Percentiles rank a stretch among this genome's conserved stretches.
These are phyloP conservation scores for Scrobipalpa costella DNA, from an alignment of 2,888 invertebrate species.

Conservation along the genomic window DNA sequence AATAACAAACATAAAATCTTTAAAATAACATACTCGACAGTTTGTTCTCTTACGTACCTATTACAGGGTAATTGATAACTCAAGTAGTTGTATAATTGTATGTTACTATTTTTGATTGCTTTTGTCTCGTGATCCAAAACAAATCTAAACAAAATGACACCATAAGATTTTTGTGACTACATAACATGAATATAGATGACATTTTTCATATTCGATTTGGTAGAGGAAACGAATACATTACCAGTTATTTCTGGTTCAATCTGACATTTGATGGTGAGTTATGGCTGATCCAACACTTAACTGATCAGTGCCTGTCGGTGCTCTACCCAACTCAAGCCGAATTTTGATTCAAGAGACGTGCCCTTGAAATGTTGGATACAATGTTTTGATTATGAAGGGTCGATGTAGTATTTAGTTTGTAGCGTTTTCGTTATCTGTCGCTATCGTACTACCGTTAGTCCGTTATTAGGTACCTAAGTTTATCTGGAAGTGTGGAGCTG, in stretches of 20 bases:
- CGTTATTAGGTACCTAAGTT: too few relatives aligned
- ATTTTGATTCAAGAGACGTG: not conserved
- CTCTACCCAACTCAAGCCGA: slow-evolving; percentile 6
- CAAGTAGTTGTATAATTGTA: too few relatives aligned
- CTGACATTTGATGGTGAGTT: slow-evolving; percentile 19
- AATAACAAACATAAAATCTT: too few relatives aligned
- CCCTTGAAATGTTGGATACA: not conserved
- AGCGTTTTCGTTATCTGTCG: too few relatives aligned
- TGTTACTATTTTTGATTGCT: not conserved
- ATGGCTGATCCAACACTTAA: slow-evolving; percentile 19
- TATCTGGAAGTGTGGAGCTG: too few relatives aligned
- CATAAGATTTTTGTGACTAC: not conserved
- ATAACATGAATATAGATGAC: not conserved
- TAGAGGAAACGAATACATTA: slow-evolving; percentile 21
- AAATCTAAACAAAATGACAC: not conserved
- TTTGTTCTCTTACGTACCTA: too few relatives aligned
- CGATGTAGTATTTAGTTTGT: not conserved
- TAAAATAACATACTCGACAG: too few relatives aligned
- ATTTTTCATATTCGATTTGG: not conserved
- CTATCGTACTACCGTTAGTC: too few relatives aligned
- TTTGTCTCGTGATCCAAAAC: not conserved
- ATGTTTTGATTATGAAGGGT: not conserved
- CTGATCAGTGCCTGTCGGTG: slow-evolving; percentile 23
- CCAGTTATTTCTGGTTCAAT: not conserved
- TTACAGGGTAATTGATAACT: too few relatives aligned